These are phyloP conservation scores for Drosophila orena DNA, from an alignment of 1,140 invertebrate species.

Conservation along the genomic window DNA sequence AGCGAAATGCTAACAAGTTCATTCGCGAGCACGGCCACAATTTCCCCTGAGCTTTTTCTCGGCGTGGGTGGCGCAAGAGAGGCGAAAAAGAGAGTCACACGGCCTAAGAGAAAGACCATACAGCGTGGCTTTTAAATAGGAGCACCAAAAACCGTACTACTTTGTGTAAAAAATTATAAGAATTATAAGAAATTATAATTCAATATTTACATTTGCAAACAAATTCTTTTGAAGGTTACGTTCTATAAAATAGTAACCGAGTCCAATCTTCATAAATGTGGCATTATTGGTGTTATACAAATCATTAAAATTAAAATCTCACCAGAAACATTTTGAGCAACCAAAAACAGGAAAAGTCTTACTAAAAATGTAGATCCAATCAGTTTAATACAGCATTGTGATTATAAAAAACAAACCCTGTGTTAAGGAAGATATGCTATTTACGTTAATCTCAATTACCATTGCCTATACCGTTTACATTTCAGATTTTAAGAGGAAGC, in stretches of 20 bases:
- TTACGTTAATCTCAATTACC: too few relatives aligned
- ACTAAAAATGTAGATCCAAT: background rate
- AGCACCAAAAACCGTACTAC: background rate
- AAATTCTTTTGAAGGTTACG: too few relatives aligned
- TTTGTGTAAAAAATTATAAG: too few relatives aligned
- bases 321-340: background rate
- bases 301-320: too few relatives aligned
- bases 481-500: too few relatives aligned
- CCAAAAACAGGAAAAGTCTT: background rate
- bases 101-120: background rate
- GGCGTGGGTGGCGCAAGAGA: constrained; percentile 9
- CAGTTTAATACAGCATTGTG: background rate
- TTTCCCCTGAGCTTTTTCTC: constrained; percentile 5
- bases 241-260: too few relatives aligned
- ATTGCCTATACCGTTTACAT: too few relatives aligned
- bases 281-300: too few relatives aligned
- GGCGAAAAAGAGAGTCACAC: background rate
- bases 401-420: background rate
- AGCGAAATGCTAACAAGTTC: constrained; percentile 62
- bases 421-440: background rate
- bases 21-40: constrained; percentile 27
- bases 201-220: too few relatives aligned
- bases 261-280: too few relatives aligned
- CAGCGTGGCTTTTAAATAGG: background rate
- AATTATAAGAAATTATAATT: too few relatives aligned